phyloP scores from a whole-genome alignment of 64 coral and sea anemone genomes.

The Montipora cactus region DNA sequence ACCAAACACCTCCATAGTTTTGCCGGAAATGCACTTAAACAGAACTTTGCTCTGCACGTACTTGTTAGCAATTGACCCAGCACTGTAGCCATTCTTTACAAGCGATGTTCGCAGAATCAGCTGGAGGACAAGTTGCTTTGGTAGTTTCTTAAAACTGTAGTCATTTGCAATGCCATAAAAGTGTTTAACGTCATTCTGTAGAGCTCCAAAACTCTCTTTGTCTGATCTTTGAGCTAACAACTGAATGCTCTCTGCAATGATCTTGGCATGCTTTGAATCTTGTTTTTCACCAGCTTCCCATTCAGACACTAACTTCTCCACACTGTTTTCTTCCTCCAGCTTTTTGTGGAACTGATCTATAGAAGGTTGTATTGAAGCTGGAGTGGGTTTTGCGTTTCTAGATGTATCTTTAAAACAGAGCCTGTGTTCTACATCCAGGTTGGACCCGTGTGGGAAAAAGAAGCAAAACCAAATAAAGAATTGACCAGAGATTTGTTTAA shows the following conservation, averaged over 20 bases:
- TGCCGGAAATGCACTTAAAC: conserved; percentile 9
- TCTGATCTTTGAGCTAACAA: conserved; percentile 40
- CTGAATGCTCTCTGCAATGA: conserved; percentile 12
- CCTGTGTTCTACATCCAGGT: conserved; percentile 54
- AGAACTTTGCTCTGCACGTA: conserved; percentile 32
- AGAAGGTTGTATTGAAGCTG: not conserved
- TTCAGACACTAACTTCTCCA: not conserved
- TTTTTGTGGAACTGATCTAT: conserved; percentile 34
- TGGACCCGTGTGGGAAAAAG: conserved; percentile 35
- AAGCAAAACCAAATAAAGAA: conserved; percentile 82
- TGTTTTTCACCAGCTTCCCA: not conserved
- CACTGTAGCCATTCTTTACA: conserved; percentile 34
- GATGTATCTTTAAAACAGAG: conserved; percentile 45
- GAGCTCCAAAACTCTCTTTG: conserved; percentile 1
- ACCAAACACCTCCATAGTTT: conserved; percentile 35
- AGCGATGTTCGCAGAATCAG: conserved; percentile 61
- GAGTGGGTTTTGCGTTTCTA: conserved; percentile 64
- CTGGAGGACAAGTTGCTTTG: conserved; percentile 49
- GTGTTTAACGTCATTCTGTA: conserved; percentile 4
- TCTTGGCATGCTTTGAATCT: not conserved
- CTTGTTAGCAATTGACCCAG: conserved; percentile 62
- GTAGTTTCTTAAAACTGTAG: conserved; percentile 25
- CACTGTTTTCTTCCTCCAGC: not conserved
- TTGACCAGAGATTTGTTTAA: conserved; percentile 32
- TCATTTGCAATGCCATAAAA: conserved; percentile 24